Base-by-base conservation (phyloP, 2,113 vertebrate genomes). In the Alexandromys fortis region DNA sequence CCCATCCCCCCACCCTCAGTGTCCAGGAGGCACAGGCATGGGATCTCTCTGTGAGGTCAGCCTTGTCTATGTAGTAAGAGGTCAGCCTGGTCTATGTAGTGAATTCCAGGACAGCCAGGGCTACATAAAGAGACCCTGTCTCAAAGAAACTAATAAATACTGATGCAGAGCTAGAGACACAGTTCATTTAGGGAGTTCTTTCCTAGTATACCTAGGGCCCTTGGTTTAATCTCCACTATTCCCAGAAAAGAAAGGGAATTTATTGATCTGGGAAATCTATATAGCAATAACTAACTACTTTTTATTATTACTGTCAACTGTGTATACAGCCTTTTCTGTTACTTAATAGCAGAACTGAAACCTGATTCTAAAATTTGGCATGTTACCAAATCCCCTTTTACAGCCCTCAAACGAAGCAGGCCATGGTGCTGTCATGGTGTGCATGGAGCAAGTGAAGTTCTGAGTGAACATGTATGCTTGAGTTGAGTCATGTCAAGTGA, bases 341-440 rank as follows among this genome's bases (percentile, higher is more conserved):
- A 10, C 30, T 81, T 89, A 68, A 35, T 82, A 30, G 22, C 52
- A 75, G 35, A 89, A 22, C 7, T 68, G 19, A 95, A 94, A 95
- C 93, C 82, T 88, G 47, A 72, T 26, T 72, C 82, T 65, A 28
- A 92, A 42, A 42, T 75, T 96, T 94, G 38, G 94, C n/a, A 91
- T 92, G 93, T 89, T 82, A 67, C 77, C 86, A 91, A 55, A 91
- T 90, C 75, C 95, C 65, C 72, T 55, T 92, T 95, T 90, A 77
- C 12, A 72, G 77, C 76, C 22, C 90, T 78, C 6, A 75, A n/a
- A 81, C 14, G 76, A 3, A 65, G n/a, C 30, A 87, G 35, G 63
- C 67, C 89, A 2, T 63, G 82, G 42, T 78, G 16, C 35, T 96
- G 16, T 88, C 24, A 42, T 30, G n/a, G 45, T 28, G 55, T 83